Evolutionary conservation across 2,797 vertebrate genomes (phyloP).

Genomic region (Lemur catta): DNA sequence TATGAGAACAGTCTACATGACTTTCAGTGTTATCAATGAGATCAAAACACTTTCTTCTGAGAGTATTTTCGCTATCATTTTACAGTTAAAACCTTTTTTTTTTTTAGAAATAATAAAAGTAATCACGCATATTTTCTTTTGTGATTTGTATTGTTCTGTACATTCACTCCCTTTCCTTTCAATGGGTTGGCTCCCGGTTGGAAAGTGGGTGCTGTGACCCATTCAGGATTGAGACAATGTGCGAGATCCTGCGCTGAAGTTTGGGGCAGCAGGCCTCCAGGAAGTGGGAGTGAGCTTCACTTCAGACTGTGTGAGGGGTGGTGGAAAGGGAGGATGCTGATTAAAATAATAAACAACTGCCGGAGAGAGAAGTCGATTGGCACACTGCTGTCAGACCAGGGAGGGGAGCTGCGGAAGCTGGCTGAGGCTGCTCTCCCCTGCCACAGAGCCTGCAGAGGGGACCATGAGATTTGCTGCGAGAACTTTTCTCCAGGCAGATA

Average conservation of each 20-base stretch:
- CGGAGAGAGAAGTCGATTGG: constrained; percentile 82
- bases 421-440: constrained; percentile 50
- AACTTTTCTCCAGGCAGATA: background rate
- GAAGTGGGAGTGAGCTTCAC: constrained; percentile 94
- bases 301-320: constrained; percentile 85
- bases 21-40: background rate
- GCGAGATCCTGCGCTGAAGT: constrained; percentile 72
- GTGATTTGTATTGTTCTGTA: background rate
- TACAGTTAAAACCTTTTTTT: background rate
- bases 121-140: background rate
- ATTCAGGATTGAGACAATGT: background rate
- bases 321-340: constrained; percentile 93
- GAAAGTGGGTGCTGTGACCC: background rate
- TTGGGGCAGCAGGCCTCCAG: constrained; percentile 87
- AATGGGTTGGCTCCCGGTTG: constrained; percentile 27
- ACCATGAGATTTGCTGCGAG: constrained; percentile 31
- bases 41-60: constrained; percentile 22
- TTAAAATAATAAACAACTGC: constrained; percentile 99
- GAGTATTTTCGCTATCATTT: background rate
- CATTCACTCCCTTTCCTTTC: constrained; percentile 6
- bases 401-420: constrained; percentile 47
- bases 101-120: background rate
- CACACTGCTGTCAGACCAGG: constrained; percentile 70
- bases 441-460: constrained; percentile 30
- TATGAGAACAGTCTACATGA: constrained; percentile 63